phyloP scores from a whole-genome alignment of 1,140 invertebrate genomes.

The Lepidurus couesii region DNA sequence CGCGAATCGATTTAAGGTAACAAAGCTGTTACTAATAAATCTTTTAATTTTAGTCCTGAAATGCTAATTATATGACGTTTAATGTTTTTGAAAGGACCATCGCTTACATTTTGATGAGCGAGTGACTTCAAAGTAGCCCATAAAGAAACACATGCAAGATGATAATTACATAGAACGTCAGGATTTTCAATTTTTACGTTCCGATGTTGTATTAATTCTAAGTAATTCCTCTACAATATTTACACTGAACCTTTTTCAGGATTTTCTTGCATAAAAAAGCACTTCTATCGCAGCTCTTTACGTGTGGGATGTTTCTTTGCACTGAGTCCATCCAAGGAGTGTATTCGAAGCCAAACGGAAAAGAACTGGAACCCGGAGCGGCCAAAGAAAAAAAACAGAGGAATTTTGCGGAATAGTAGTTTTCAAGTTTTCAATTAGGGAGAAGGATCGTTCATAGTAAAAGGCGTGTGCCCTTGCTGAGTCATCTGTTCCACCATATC shows the following conservation, averaged over 20 bases:
- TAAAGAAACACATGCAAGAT: background rate
- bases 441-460: conserved; percentile 29
- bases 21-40: too few relatives aligned
- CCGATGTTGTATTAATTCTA: conserved; percentile 15
- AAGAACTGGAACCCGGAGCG: background rate
- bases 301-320: conserved; percentile 8
- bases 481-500: conserved; percentile 38
- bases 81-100: too few relatives aligned
- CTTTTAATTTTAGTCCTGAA: too few relatives aligned
- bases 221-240: conserved; percentile 19
- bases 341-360: conserved; percentile 14
- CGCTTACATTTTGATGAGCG: too few relatives aligned
- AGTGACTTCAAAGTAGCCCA: background rate
- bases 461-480: conserved; percentile 25
- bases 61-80: too few relatives aligned
- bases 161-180: too few relatives aligned
- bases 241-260: conserved; percentile 7
- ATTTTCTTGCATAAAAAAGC: conserved; percentile 11
- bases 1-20: too few relatives aligned
- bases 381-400: background rate
- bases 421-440: conserved; percentile 1
- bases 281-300: conserved; percentile 22
- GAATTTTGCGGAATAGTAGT: background rate
- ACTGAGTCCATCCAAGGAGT: conserved; percentile 18
- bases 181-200: background rate